Evolutionary conservation across 2,113 vertebrate species (phyloP).

Genomic region (Sylvilagus bachmani): DNA sequence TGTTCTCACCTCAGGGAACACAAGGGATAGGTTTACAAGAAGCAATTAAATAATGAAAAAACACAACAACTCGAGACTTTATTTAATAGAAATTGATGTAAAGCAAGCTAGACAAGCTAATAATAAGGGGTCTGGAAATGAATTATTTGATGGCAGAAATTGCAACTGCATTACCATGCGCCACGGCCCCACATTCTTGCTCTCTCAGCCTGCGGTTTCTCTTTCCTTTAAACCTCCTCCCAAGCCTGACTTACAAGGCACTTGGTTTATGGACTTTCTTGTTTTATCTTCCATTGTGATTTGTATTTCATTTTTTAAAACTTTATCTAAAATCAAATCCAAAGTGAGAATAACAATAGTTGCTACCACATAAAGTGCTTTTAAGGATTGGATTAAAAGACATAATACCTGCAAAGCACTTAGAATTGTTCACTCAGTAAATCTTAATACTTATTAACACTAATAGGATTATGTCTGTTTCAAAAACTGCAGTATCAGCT

Average conservation of each 20-base stretch:
- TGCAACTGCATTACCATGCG: background rate
- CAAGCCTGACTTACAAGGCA: background rate
- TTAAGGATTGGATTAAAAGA: slow-evolving; percentile 62
- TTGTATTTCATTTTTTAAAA: slow-evolving; percentile 39
- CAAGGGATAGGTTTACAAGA: background rate
- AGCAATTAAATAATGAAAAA: slow-evolving; percentile 13
- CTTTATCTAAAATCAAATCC: background rate
- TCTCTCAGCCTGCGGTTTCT: background rate
- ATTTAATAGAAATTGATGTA: background rate
- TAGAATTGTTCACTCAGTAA: slow-evolving; percentile 1
- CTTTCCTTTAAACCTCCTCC: background rate
- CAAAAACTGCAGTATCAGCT: slow-evolving; percentile 1
- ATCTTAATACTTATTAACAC: slow-evolving; percentile 34
- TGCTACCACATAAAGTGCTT: background rate
- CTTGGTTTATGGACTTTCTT: background rate
- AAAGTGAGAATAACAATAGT: slow-evolving; percentile 23
- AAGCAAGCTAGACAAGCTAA: background rate
- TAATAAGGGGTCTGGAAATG: background rate
- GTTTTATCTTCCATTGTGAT: slow-evolving; percentile 3
- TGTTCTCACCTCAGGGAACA: rapidly evolving
- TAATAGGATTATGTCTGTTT: slow-evolving; percentile 57
- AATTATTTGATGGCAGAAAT: background rate
- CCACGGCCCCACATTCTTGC: background rate
- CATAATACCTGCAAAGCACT: slow-evolving; percentile 40
- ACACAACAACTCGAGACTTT: background rate